These are phyloP conservation scores for Penaeus monodon DNA, from an alignment of 2,888 invertebrate species.

Conservation along the genomic window DNA sequence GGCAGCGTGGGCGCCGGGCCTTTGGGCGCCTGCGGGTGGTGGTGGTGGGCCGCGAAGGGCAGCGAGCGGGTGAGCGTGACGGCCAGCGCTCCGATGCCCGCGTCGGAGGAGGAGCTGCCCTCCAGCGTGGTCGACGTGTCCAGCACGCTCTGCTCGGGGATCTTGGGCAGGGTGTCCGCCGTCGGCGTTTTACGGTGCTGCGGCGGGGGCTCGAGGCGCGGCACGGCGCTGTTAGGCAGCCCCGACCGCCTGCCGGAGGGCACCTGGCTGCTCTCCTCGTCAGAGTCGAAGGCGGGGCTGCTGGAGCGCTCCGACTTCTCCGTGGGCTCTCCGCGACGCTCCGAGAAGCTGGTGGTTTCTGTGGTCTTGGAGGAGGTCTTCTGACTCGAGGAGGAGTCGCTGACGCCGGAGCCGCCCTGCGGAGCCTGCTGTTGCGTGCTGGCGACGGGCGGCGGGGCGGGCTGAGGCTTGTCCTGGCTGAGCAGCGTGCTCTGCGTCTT, in stretches of 20 bases:
- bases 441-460: conserved; percentile 65
- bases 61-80: conserved; percentile 36
- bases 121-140: conserved; percentile 73
- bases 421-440: conserved; percentile 28
- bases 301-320: conserved; percentile 64
- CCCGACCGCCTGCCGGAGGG: conserved; percentile 11
- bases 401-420: conserved; percentile 43
- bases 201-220: conserved; percentile 31
- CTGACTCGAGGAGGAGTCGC: conserved; percentile 49
- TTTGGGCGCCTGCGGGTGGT: conserved; percentile 13
- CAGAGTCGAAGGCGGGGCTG: conserved; percentile 63
- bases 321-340: conserved; percentile 41
- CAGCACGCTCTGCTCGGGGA: conserved; percentile 72
- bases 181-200: conserved; percentile 58
- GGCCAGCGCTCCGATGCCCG: conserved; percentile 43
- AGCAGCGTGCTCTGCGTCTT: conserved; percentile 80
- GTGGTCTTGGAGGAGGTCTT: conserved; percentile 54
- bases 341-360: conserved; percentile 48
- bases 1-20: conserved; percentile 12
- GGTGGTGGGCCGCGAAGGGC: conserved; percentile 41
- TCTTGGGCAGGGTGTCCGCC: conserved; percentile 60
- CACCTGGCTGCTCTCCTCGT: conserved; percentile 61
- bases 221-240: conserved; percentile 31
- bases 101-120: conserved; percentile 46
- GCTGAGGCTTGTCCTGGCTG: conserved; percentile 80